Evolutionary conservation across 2,888 invertebrate genomes (phyloP), one percentile per base, ranked within the genome.

Genomic region (Augochlorella aurata): DNA sequence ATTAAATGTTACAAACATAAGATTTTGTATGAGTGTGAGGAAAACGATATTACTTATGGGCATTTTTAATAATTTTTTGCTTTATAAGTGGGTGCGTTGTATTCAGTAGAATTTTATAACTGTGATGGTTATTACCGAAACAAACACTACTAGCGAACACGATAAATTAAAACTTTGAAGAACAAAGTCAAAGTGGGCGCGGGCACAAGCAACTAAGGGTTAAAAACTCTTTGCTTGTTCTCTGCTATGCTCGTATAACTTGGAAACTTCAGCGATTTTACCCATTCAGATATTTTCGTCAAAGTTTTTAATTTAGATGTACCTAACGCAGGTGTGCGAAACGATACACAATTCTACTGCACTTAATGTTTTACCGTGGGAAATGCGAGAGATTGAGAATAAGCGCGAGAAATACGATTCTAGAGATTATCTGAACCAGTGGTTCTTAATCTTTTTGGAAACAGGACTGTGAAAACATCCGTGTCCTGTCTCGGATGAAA

Each of bases 261-360:
- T 14, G 21, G 12, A 54, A 54, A 21, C 21, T 54, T 54, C 54
- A 54, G 54, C 54, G 54, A 21, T 54, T 12, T 24, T 54, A 14
- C 54, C 21, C 21, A 54, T 54, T 54, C 54, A 5, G 21, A 54
- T 54, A 54, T 54, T 54, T 54, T 54, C 21, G 54, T 14, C 38
- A 54, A 24, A 54, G 54, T 54, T 54, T 54, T 54, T 54, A 54
- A 54, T 54, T 54, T 54, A 54, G 21, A 54, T 54, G 54, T 12
- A 21, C 54, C 21, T 21, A 54, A 21, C 12, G 21, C 54, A 54
- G 54, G 54, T 54, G 54, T 5, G 21, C 21, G 54, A 21, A 54
- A 54, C 21, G 14, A 9, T 54, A 21, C n/a, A 21, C 54, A 21
- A 54, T 54, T 54, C 54, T 21, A n/a, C 21, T 24, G 21, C 54